Conservation (phyloP, 2,888 invertebrate genomes). For the Crematogaster levior region DNA sequence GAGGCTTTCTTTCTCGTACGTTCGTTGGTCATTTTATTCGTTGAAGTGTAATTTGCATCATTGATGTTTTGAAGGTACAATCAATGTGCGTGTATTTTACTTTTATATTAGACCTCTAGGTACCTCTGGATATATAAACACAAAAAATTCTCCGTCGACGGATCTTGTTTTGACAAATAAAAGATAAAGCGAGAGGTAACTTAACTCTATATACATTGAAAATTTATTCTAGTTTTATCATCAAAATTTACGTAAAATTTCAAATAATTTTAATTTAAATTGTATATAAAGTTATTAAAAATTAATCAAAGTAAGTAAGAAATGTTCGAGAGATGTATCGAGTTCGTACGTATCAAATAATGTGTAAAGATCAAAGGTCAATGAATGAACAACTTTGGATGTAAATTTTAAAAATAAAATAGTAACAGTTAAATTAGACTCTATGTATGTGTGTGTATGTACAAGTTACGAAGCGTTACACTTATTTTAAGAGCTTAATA, state of each 20-base stretch:
- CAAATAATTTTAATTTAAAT: background rate
- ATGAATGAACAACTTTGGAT: no score
- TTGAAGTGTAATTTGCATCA: background rate
- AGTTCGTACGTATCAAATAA: no score
- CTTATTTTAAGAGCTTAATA: no score
- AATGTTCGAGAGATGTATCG: no score
- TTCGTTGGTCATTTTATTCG: constrained; percentile 5
- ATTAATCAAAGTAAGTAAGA: background rate
- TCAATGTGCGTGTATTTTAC: background rate
- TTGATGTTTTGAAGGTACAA: background rate
- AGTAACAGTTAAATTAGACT: no score
- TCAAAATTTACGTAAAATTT: background rate
- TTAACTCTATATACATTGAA: background rate
- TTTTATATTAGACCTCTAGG: background rate
- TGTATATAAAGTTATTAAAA: background rate
- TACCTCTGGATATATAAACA: background rate
- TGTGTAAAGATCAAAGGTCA: no score
- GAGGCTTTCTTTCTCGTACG: background rate
- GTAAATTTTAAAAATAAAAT: no score
- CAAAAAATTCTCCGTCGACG: background rate
- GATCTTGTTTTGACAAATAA: background rate
- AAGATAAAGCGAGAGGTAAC: background rate
- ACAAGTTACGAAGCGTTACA: no score
- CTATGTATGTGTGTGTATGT: no score
- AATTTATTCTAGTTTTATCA: background rate